A percentile compares a stretch with the other conserved stretches of the same genome.
These are phyloP conservation scores for Platycheirus rosarum DNA, from an alignment of 2,888 invertebrate species.

Conservation along the genomic window DNA sequence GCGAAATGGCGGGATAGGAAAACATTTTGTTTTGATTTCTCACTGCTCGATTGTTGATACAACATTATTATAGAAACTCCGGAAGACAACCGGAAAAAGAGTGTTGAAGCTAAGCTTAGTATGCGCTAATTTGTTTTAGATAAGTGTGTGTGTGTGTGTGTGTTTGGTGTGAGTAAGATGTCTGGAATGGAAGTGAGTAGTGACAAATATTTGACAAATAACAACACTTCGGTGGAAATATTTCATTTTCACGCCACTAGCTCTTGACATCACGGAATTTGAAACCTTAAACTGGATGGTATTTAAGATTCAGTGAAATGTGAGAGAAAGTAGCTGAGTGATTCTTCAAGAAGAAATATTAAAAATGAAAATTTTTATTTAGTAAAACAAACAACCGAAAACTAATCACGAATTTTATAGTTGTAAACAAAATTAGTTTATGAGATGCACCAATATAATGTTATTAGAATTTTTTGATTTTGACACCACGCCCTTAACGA, in stretches of 20 bases:
- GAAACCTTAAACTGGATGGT: neutral
- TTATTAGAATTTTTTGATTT: no score
- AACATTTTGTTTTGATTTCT: conserved; percentile 58
- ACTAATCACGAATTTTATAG: no score
- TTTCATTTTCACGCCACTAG: conserved; percentile 28
- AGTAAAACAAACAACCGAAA: neutral
- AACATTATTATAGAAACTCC: conserved; percentile 24
- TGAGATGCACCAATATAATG: no score
- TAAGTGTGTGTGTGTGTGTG: neutral
- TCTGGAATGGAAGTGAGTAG: conserved; percentile 1
- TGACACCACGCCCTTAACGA: no score
- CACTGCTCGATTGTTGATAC: conserved; percentile 23
- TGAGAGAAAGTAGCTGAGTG: conserved; percentile 19
- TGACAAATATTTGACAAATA: conserved; percentile 41
- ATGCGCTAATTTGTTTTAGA: conserved; percentile 45
- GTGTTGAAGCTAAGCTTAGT: conserved; percentile 55
- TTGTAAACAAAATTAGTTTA: no score
- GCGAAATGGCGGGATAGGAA: conserved; percentile 14
- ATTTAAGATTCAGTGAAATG: conserved; percentile 12
- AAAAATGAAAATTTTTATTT: no score
- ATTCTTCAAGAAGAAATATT: neutral
- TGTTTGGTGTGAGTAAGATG: neutral
- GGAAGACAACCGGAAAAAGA: conserved; percentile 60
- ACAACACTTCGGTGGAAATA: conserved; percentile 16
- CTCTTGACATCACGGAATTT: conserved; percentile 17